Evolutionary conservation across 2,888 invertebrate genomes (phyloP), one percentile per base, ranked within the genome.

Genomic region (Drosophila dives): DNA sequence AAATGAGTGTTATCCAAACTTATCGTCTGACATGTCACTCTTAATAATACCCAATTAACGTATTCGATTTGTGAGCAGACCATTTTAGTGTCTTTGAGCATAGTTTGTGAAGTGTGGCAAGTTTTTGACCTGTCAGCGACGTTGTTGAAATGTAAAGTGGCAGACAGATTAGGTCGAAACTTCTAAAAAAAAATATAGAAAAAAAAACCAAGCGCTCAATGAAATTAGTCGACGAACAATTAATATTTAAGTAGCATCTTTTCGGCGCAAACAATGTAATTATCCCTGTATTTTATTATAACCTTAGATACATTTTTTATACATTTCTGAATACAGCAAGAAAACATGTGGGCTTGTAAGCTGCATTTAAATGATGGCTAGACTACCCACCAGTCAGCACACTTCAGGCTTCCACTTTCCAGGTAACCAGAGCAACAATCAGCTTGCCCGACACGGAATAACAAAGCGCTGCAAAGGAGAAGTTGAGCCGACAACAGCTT

Each of bases 101-200:
- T 73, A 53, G 66, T 81, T 69, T 72, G 73, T 77, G 48, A 81
- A 77, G 77, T 73, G 68, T 59, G 62, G 42, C 76, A 72, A 72
- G 60, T 67, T 78, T 75, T 59, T 45, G 38, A 50, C 56, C 68
- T 72, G 68, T 49, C 77, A 64, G 56, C 53, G 32, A 58, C 65
- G 56, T 45, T 48, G 54, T 34, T 54, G 56, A 34, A 77, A 56
- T 63, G 60, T 32, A 58, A 54, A 68, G 48, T 15, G 63, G 36
- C 40, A 33, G 65, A 45, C 54, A 62, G 45, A 26, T 53, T 48
- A 7, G n/a, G 7, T 8, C 23, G 26, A 56, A n/a, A 38, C 26
- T 51, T 64, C n/a, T n/a, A n/a, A 33, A 34, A 12, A 8, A 26
- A n/a, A 11, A 54, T 10, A 34, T 26, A 29, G 11, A 23, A 34